Conservation (phyloP, 37 sponge, comb jelly and placozoan species). For the Eunapius fragilis region DNA sequence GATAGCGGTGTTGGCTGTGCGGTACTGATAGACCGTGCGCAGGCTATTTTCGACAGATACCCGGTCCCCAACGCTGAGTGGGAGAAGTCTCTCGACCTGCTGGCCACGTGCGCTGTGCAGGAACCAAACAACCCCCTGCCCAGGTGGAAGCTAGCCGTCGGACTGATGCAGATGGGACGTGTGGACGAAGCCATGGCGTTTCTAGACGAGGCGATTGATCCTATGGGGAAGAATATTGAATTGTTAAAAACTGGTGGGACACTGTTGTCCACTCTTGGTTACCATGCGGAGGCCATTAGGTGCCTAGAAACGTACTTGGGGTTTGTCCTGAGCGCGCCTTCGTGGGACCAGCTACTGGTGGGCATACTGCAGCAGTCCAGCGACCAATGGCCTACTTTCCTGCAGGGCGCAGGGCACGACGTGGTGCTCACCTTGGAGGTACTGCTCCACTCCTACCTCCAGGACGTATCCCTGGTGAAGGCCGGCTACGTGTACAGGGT, state of each 20-base stretch:
- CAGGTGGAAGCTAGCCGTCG: constrained; percentile 78
- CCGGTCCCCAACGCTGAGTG: constrained; percentile 10
- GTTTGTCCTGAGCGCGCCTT: constrained; percentile 35
- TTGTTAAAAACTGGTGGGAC: constrained; percentile 37
- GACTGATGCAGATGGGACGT: constrained; percentile 55
- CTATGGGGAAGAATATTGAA: constrained; percentile 56
- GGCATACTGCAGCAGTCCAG: constrained; percentile 50
- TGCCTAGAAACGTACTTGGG: constrained; percentile 70
- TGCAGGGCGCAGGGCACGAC: constrained; percentile 43
- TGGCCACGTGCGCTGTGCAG: constrained; percentile 72
- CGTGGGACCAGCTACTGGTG: constrained; percentile 65
- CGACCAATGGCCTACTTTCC: constrained; percentile 79
- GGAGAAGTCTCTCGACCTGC: constrained; percentile 65
- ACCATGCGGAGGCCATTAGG: constrained; percentile 33
- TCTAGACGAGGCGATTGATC: constrained; percentile 56
- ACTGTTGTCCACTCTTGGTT: constrained; percentile 16
- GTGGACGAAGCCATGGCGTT: constrained; percentile 62
- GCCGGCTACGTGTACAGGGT: constrained; percentile 77
- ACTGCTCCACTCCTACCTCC: constrained; percentile 69
- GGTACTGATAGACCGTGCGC: constrained; percentile 4
- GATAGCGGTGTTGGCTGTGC: constrained; percentile 5
- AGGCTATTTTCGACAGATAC: neutral
- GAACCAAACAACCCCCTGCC: constrained; percentile 57
- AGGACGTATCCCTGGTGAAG: constrained; percentile 41
- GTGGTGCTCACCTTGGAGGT: constrained; percentile 39